phyloP scores from a whole-genome alignment of 1,140 invertebrate species.

The Tetraneura akinire region DNA sequence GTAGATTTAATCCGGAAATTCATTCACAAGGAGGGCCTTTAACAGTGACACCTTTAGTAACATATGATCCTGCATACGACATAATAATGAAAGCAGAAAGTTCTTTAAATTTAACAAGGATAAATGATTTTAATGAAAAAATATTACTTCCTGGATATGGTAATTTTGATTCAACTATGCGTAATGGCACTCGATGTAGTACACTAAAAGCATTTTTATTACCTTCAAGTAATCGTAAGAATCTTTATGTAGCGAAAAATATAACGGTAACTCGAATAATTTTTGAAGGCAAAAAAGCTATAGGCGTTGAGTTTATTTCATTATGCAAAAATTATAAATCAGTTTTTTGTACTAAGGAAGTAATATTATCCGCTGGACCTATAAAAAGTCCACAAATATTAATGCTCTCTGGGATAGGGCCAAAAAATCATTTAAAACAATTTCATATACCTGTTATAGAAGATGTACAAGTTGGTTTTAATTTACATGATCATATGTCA shows the following conservation, averaged over 20 bases:
- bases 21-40: constrained; percentile 70
- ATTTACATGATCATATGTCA: constrained; percentile 76
- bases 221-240: too few relatives aligned
- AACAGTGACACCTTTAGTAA: constrained; percentile 68
- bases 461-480: too few relatives aligned
- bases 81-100: constrained; percentile 63
- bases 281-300: not conserved
- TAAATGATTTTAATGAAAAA: constrained; percentile 63
- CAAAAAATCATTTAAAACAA: too few relatives aligned
- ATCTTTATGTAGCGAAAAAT: too few relatives aligned
- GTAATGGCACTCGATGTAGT: constrained; percentile 66
- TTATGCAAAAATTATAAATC: too few relatives aligned
- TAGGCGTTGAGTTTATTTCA: constrained; percentile 9
- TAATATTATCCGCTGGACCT: too few relatives aligned
- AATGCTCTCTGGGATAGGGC: too few relatives aligned
- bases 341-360: too few relatives aligned
- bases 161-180: constrained; percentile 64
- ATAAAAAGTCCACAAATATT: too few relatives aligned
- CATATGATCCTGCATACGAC: too few relatives aligned
- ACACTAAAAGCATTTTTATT: constrained; percentile 62
- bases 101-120: constrained; percentile 61
- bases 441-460: too few relatives aligned
- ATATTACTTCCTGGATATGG: constrained; percentile 68
- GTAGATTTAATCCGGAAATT: constrained; percentile 61
- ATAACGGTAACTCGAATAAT: too few relatives aligned